Percentiles rank a stretch among this genome's conserved stretches.
Evolutionary conservation across 2,113 vertebrate genomes (phyloP).

Genomic region (Trochalopteron elliotii): DNA sequence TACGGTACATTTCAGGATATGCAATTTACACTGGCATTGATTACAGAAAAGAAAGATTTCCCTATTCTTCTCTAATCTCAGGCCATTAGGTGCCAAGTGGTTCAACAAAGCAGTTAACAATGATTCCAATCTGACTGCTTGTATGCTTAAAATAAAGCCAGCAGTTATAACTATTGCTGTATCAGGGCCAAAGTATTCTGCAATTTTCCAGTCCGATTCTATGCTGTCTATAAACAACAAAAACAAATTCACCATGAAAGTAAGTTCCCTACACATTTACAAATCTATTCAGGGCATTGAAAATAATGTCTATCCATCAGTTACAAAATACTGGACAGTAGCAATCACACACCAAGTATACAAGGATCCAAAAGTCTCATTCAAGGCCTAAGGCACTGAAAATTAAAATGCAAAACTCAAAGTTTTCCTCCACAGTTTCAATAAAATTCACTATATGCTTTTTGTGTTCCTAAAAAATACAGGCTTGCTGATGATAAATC

Average conservation of each 20-base stretch:
- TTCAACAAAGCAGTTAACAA: slow-evolving; percentile 21
- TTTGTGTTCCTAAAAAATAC: neutral
- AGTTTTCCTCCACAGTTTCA: neutral
- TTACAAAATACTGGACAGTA: neutral
- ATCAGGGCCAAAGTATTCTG: neutral
- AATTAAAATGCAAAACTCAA: neutral
- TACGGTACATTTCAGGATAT: neutral
- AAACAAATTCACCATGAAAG: slow-evolving; percentile 29
- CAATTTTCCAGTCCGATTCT: slow-evolving; percentile 12
- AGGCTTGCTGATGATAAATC: neutral
- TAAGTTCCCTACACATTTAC: neutral
- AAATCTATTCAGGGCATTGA: neutral
- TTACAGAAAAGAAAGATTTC: slow-evolving; percentile 16
- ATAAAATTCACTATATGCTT: neutral
- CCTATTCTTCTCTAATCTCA: slow-evolving; percentile 21
- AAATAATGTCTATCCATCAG: neutral
- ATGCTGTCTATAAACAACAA: neutral
- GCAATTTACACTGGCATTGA: neutral
- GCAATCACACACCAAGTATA: neutral
- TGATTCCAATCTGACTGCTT: neutral
- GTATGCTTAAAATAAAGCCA: slow-evolving; percentile 14
- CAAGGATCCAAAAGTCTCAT: neutral
- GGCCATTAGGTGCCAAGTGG: neutral
- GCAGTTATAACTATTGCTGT: neutral
- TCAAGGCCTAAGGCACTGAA: neutral